Evolutionary conservation across 1,140 invertebrate genomes (phyloP), one percentile per base, ranked within the genome.

Genomic region (Cheumatopsyche charites): DNA sequence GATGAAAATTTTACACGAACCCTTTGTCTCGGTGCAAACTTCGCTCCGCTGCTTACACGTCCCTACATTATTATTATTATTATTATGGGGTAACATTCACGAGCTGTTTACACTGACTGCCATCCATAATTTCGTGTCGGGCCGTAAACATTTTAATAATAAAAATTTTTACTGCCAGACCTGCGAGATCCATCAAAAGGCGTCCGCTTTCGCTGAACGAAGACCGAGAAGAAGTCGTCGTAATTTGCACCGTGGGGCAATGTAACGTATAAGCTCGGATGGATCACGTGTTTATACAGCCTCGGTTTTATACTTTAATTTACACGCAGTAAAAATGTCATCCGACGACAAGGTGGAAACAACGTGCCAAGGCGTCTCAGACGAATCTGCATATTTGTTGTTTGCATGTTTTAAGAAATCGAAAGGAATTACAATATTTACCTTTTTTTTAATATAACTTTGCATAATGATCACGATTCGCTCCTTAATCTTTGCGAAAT

Each of bases 141-240:
- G 73, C 55, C 66, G 70, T 75, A 75, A 75, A 74, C 25, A 71
- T 68, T 71, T 75, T 75, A 72, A 75, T 75, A 72, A 69, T 75
- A 70, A 75, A 75, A 62, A 47, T 70, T 71, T 74, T 74, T 74
- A 74, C 58, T 68, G 55, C 42, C 63, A 41, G 13, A 36, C 58
- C 62, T 67, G 71, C 49, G 49, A 65, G 36, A 67, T 67, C 71
- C 71, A 66, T 55, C 65, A 42, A 65, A 36, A 63, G 55, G 21
- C 19, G 70, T 71, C 61, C 29, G 21, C 61, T 36, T 41, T 49
- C 29, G 62, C 25, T 23, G 49, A 58, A 58, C 19, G 55, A 58
- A 58, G 55, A 13, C 11, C 23, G 55, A 58, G 43, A n/a, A 36
- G 45, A 58, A 63, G 62, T 19, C 62, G 29, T 63, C 62, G 62